These are phyloP conservation scores for Microplitis deprimator DNA, from an alignment of 2,888 invertebrate genomes.

Conservation along the genomic window DNA sequence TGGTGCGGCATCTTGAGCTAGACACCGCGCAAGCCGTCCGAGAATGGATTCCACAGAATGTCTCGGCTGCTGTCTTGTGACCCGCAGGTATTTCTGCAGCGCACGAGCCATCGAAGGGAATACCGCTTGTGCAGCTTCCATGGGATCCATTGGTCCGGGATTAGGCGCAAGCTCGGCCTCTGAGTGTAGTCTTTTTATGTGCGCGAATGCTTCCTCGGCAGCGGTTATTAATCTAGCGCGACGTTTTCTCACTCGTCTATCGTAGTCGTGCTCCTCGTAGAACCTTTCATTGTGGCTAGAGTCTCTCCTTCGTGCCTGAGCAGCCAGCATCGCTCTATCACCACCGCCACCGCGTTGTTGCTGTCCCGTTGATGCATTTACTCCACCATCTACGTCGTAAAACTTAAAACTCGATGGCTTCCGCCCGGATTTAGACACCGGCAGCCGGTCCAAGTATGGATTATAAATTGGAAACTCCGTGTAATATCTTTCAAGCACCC, in stretches of 20 bases:
- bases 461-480: constrained; percentile 97
- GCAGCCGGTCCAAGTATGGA: constrained; percentile 93
- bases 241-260: constrained; percentile 91
- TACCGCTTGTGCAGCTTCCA: constrained; percentile 97
- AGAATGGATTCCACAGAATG: constrained; percentile 96
- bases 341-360: constrained; percentile 70
- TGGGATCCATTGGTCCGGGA: constrained; percentile 85
- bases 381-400: constrained; percentile 93
- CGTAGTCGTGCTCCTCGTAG: constrained; percentile 98
- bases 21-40: constrained; percentile 89
- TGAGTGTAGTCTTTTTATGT: constrained; percentile 88
- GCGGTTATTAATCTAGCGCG: constrained; percentile 92
- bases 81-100: constrained; percentile 94
- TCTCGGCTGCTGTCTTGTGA: constrained; percentile 95
- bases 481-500: constrained; percentile 95
- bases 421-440: constrained; percentile 85
- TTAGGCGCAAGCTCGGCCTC: constrained; percentile 81
- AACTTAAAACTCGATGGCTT: constrained; percentile 93
- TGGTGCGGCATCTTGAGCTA: constrained; percentile 94
- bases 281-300: constrained; percentile 97
- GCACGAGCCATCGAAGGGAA: constrained; percentile 97
- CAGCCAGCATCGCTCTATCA: constrained; percentile 70
- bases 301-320: constrained; percentile 87
- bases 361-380: constrained; percentile 78
- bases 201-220: constrained; percentile 98